Base-by-base conservation (phyloP, 2,888 invertebrate species). In the Drosophila prolongata region DNA sequence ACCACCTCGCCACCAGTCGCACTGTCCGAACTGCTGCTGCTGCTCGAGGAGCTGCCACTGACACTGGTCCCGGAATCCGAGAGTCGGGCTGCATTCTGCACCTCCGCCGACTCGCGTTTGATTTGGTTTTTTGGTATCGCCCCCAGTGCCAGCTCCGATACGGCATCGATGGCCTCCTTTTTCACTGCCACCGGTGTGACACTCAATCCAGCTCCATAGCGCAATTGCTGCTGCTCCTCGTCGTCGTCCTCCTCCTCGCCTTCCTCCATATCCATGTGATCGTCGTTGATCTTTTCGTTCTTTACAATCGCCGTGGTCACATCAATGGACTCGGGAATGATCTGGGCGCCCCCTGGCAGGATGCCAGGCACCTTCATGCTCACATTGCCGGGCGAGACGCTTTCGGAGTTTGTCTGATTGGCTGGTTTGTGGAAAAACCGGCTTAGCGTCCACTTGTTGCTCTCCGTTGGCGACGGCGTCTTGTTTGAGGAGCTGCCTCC, bases 61-160 rank as follows among this genome's bases (percentile, higher is more conserved):
- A 60, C 76, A 27, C 60, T 62, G 47, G 75, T 80, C 11, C 52
- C 72, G 1, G 82, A 80, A 13, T 82, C 87, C 10, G 84, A 77
- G 1, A 85, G 30, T 0, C 77, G 71, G 0, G 62, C 37, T 9
- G 60, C 43, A 16, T 42, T 16, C 14, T 53, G 24, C 6, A 53
- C 46, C 47, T 70, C 70, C n/a, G 42, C 77, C 61, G 85, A 72
- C 56, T 92, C 92, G 19, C 89, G 90, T 62, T 92, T 92, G 19
- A 92, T 91, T 77, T 92, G 91, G 38, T 77, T 85, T 53, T 90
- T 89, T 58, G 90, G 90, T 65, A 91, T 88, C 34, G 90, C 82
- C 42, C 42, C 37, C 19, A 70, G 34, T 6, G 24, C 77, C 70
- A 62, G 66, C 14, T 78, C 69, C 5, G 46, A 30, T 2, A 47